Evolutionary conservation across 1,140 invertebrate species (phyloP).

Genomic region (Macrotrachela quadricornifera): DNA sequence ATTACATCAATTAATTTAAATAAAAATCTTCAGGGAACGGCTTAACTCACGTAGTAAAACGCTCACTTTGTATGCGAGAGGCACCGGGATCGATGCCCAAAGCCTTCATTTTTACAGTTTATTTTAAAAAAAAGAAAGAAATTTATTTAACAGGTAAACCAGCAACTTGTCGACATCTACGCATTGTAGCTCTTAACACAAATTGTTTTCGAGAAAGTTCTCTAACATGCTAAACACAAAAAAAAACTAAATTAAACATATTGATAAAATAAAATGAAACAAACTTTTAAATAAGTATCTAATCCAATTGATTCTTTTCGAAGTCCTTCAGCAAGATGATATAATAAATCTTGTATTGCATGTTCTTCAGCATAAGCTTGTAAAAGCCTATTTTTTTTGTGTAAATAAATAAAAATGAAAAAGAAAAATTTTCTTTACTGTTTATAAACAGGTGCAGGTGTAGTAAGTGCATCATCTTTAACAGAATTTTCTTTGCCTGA

Average conservation of each 20-base stretch:
- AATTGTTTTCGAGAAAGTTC: constrained; percentile 82
- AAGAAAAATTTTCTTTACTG: constrained; percentile 39
- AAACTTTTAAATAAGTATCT: not conserved
- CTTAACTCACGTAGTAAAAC: no score
- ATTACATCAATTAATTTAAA: no score
- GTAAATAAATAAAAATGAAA: no score
- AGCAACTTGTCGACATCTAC: constrained; percentile 84
- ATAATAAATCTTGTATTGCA: constrained; percentile 90
- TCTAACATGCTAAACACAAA: constrained; percentile 49
- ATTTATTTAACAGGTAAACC: constrained; percentile 17
- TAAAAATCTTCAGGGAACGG: no score
- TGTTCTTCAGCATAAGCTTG: constrained; percentile 91
- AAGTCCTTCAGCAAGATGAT: constrained; percentile 87
- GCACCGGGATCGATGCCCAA: no score
- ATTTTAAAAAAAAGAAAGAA: no score
- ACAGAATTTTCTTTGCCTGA: constrained; percentile 47
- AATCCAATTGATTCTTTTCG: constrained; percentile 26
- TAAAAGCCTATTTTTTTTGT: constrained; percentile 34
- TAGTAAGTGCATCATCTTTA: constrained; percentile 85
- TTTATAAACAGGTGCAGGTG: constrained; percentile 81
- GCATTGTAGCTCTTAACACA: constrained; percentile 74
- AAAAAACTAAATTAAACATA: constrained; percentile 8
- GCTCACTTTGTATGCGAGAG: no score
- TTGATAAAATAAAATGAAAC: not conserved
- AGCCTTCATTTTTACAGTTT: no score